Conservation (phyloP, 2,888 invertebrate species). For the Ctena decussata region DNA sequence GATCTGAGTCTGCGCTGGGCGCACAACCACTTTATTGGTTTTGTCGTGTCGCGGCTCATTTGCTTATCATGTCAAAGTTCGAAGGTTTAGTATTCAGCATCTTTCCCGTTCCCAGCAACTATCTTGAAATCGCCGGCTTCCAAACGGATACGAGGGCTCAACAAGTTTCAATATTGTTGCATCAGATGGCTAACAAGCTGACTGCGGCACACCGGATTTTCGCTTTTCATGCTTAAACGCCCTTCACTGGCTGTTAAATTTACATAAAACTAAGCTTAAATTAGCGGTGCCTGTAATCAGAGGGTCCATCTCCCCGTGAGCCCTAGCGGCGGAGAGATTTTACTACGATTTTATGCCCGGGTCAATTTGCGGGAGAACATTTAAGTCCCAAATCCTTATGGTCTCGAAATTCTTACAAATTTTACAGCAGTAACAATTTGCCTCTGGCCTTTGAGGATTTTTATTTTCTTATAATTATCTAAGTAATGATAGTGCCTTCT, state of each 20-base stretch:
- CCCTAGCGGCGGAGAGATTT: neutral
- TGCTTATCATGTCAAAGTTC: too few species aligned
- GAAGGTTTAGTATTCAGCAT: too few species aligned
- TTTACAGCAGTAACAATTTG: constrained; percentile 16
- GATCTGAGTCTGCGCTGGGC: too few species aligned
- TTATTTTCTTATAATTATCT: constrained; percentile 31
- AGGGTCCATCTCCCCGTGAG: neutral
- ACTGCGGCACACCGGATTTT: neutral
- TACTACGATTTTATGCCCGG: constrained; percentile 16
- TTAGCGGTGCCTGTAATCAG: neutral
- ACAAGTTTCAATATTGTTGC: neutral
- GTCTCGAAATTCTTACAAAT: constrained; percentile 1
- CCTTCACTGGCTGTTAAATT: neutral
- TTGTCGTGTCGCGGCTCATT: too few species aligned
- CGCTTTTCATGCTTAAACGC: neutral
- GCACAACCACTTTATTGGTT: too few species aligned
- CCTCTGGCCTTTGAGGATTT: constrained; percentile 23
- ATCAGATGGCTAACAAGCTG: neutral
- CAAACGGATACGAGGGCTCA: too few species aligned
- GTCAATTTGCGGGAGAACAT: neutral
- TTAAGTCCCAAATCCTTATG: constrained; percentile 8
- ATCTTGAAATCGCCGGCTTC: too few species aligned
- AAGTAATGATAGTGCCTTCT: neutral
- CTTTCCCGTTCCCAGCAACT: too few species aligned
- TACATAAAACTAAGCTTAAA: neutral